Conservation (phyloP, 64 coral and sea anemone genomes). For the Astreopora myriophthalma region DNA sequence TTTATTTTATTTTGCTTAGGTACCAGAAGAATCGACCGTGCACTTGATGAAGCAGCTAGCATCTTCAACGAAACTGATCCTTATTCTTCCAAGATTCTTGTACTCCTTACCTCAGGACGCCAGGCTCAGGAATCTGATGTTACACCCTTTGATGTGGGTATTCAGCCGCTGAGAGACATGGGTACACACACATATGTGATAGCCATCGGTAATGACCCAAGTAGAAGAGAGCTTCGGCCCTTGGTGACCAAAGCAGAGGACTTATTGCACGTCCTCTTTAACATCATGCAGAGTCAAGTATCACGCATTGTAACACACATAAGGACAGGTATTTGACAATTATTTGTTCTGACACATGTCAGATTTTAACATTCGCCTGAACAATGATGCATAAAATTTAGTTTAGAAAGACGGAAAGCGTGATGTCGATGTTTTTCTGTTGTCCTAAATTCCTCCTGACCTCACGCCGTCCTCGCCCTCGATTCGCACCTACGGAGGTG, state of each 20-base stretch:
- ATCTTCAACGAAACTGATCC: constrained; percentile 16
- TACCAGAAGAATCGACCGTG: constrained; percentile 50
- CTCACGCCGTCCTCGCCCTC: too few species aligned
- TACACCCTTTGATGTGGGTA: neutral
- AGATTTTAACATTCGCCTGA: too few species aligned
- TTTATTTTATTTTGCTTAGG: neutral
- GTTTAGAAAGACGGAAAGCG: too few species aligned
- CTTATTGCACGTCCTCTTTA: constrained; percentile 23
- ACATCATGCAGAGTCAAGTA: neutral
- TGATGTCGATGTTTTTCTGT: too few species aligned
- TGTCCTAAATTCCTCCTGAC: too few species aligned
- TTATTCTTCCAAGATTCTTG: constrained; percentile 37
- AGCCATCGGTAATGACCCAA: constrained; percentile 37
- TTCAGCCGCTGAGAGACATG: constrained; percentile 3
- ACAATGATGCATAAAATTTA: too few species aligned
- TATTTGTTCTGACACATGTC: too few species aligned
- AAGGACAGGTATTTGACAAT: constrained; percentile 11
- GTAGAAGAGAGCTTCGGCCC: neutral
- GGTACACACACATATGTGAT: constrained; percentile 40
- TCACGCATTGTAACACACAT: neutral
- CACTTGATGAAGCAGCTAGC: constrained; percentile 25
- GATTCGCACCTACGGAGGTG: too few species aligned
- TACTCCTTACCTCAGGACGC: constrained; percentile 31
- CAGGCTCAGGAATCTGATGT: constrained; percentile 19
- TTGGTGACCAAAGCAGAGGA: constrained; percentile 3